These are phyloP conservation scores for Euthynnus affinis DNA, from an alignment of 2,797 vertebrate species.

Conservation along the genomic window DNA sequence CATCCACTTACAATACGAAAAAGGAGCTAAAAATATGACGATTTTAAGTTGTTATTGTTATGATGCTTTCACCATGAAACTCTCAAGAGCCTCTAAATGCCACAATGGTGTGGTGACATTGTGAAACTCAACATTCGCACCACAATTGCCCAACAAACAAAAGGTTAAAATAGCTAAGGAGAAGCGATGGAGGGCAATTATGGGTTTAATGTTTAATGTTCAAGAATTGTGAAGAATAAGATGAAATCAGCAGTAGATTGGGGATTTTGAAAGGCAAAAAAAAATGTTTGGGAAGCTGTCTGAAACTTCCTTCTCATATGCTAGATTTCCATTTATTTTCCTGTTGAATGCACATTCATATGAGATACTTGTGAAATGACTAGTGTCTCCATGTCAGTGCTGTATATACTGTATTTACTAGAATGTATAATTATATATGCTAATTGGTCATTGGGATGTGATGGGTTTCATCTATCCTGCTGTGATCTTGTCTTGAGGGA, in stretches of 20 bases:
- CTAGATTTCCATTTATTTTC: not conserved
- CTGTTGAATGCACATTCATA: not conserved
- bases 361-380: constrained; percentile 12
- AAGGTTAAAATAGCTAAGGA: not conserved
- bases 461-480: not conserved
- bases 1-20: constrained; percentile 14
- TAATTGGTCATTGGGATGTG: not conserved
- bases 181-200: not conserved
- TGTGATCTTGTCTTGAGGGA: constrained; percentile 13
- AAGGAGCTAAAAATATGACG: constrained; percentile 24
- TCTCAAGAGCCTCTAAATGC: constrained; percentile 32
- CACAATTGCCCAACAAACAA: constrained; percentile 7
- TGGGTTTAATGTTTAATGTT: not conserved
- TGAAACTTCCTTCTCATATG: not conserved
- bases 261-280: not conserved
- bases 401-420: not conserved
- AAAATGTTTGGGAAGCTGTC: not conserved
- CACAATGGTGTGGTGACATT: constrained; percentile 25
- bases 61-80: constrained; percentile 27
- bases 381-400: constrained; percentile 1
- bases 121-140: constrained; percentile 20
- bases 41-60: constrained; percentile 35
- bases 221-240: not conserved
- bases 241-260: not conserved
- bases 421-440: constrained; percentile 18